These are phyloP conservation scores for Calonectris borealis DNA, from an alignment of 2,113 vertebrate genomes.

Conservation along the genomic window DNA sequence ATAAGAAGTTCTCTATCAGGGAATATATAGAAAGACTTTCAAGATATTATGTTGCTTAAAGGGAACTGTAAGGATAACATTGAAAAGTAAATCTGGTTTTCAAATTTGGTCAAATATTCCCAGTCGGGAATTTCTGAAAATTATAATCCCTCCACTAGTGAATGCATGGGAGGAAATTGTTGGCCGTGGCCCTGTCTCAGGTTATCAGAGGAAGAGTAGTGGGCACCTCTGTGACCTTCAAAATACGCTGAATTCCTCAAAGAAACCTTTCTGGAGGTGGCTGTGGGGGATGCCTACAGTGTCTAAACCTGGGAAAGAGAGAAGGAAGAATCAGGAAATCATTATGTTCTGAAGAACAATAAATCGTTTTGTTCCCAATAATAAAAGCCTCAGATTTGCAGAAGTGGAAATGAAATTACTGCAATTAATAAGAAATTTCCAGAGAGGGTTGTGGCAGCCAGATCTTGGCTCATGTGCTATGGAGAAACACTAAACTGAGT, in stretches of 20 bases:
- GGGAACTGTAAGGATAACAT: background rate
- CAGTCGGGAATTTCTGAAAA: background rate
- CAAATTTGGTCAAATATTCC: background rate
- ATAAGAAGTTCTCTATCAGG: background rate
- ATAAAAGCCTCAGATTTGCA: background rate
- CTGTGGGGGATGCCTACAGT: background rate
- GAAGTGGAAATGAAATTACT: background rate
- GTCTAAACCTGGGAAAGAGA: background rate
- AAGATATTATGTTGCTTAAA: background rate
- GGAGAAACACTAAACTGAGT: background rate
- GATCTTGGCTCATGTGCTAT: background rate
- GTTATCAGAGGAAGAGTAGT: background rate
- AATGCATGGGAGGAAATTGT: background rate
- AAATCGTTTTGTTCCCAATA: background rate
- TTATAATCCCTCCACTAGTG: background rate
- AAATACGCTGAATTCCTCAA: fast-evolving
- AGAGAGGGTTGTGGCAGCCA: background rate
- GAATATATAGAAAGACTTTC: background rate
- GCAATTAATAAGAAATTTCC: background rate
- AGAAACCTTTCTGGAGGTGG: background rate
- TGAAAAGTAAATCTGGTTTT: background rate
- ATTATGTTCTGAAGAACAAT: background rate
- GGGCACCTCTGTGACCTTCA: background rate
- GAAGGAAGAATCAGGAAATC: background rate
- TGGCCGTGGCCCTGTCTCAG: background rate